phyloP scores from a whole-genome alignment of 2,888 invertebrate genomes.

The Habroteleia sp. region DNA sequence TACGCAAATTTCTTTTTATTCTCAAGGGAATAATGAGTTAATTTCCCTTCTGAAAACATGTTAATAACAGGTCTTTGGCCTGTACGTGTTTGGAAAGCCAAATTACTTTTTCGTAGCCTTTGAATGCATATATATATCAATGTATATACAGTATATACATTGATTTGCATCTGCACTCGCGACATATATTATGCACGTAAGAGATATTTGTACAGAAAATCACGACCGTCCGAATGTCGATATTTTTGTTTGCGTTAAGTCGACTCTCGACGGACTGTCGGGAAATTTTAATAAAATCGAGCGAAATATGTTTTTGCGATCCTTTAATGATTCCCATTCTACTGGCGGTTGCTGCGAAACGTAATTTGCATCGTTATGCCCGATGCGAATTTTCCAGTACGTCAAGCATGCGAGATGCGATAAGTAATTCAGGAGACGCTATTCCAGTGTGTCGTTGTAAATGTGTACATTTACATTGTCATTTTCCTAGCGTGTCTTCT shows the following conservation, averaged over 20 bases:
- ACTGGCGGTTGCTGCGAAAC: conserved; percentile 8
- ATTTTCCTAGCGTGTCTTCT: conserved; percentile 22
- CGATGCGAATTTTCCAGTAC: conserved; percentile 56
- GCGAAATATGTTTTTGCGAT: conserved; percentile 37
- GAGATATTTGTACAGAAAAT: conserved; percentile 31
- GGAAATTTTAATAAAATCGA: conserved; percentile 43
- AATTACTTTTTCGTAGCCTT: no score
- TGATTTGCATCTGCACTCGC: conserved; percentile 15
- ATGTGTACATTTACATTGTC: conserved; percentile 21
- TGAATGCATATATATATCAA: no score
- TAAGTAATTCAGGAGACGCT: conserved; percentile 55
- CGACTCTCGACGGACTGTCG: conserved; percentile 2
- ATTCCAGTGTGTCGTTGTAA: conserved; percentile 14
- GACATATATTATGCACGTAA: conserved; percentile 24
- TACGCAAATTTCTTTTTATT: no score
- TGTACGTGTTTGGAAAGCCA: no score
- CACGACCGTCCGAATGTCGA: conserved; percentile 21
- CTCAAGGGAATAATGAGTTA: no score
- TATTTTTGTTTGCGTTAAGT: conserved; percentile 40
- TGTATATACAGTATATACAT: no score
- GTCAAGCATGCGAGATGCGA: conserved; percentile 55
- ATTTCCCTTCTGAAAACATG: no score
- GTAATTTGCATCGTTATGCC: conserved; percentile 60
- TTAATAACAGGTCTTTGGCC: no score
- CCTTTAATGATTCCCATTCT: conserved; percentile 19